These are phyloP conservation scores for Metellina segmentata DNA, from an alignment of 2,888 invertebrate species.

Conservation along the genomic window DNA sequence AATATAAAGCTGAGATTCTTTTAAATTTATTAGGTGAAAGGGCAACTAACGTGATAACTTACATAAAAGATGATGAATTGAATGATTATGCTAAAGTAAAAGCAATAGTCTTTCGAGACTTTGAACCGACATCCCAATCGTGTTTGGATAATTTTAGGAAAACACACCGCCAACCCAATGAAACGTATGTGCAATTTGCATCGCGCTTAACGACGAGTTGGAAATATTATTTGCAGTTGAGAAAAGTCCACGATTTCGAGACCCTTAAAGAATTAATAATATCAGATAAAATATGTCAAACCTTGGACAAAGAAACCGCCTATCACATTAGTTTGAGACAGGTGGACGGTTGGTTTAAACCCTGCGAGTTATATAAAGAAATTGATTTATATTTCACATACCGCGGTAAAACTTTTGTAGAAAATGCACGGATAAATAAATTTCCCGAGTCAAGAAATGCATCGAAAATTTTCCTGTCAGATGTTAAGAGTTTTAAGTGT, in stretches of 20 bases:
- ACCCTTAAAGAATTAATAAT: background rate
- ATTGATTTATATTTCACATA: background rate
- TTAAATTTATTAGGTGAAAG: constrained; percentile 17
- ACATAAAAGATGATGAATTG: background rate
- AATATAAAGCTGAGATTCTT: constrained; percentile 14
- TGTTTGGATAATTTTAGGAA: constrained; percentile 4
- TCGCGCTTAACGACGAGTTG: background rate
- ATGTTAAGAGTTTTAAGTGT: background rate
- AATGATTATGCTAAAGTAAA: background rate
- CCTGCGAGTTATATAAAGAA: background rate
- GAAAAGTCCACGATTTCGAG: background rate
- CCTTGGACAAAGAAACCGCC: background rate
- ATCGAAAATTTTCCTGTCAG: background rate
- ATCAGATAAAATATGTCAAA: background rate
- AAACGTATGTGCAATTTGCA: background rate
- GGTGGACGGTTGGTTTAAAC: background rate
- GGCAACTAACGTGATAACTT: background rate
- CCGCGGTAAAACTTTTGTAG: background rate
- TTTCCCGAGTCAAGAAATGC: background rate
- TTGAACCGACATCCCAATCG: background rate
- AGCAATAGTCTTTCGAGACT: background rate
- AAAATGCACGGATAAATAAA: background rate
- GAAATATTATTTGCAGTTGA: constrained; percentile 12
- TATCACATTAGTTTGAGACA: background rate
- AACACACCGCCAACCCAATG: background rate